These are phyloP conservation scores for Podarcis siculus DNA, from an alignment of 2,797 vertebrate genomes.

Conservation along the genomic window DNA sequence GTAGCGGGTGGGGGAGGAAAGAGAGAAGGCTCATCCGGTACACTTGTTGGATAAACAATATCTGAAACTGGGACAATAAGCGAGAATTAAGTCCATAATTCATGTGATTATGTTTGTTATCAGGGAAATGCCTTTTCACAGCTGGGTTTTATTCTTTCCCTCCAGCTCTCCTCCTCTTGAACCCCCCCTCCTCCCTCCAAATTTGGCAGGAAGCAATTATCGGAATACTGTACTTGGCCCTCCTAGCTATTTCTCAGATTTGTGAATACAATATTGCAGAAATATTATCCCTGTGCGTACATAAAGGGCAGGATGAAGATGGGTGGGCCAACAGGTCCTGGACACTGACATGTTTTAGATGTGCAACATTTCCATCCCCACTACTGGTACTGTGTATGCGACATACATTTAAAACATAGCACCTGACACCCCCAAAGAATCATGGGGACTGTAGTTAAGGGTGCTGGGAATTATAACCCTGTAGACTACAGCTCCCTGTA, in stretches of 20 bases:
- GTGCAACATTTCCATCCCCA: neutral
- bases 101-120: constrained; percentile 67
- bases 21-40: constrained; percentile 48
- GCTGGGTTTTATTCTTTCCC: constrained; percentile 66
- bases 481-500: no score
- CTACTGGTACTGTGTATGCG: neutral
- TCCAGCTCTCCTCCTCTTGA: constrained; percentile 50
- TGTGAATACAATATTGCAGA: neutral
- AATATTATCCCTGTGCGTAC: constrained; percentile 27
- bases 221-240: constrained; percentile 67
- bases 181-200: constrained; percentile 54
- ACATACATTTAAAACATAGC: no score
- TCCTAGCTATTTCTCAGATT: constrained; percentile 68
- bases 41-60: constrained; percentile 58
- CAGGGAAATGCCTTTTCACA: constrained; percentile 74
- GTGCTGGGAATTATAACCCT: no score
- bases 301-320: neutral
- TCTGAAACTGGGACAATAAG: constrained; percentile 50
- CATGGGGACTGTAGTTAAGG: no score
- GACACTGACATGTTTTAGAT: neutral
- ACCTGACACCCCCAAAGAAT: no score
- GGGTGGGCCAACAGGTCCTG: neutral
- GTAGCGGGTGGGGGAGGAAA: neutral
- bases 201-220: constrained; percentile 72
- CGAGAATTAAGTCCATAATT: constrained; percentile 59